Conservation (phyloP, 2,113 vertebrate genomes). For the Cranoglanis bouderius region DNA sequence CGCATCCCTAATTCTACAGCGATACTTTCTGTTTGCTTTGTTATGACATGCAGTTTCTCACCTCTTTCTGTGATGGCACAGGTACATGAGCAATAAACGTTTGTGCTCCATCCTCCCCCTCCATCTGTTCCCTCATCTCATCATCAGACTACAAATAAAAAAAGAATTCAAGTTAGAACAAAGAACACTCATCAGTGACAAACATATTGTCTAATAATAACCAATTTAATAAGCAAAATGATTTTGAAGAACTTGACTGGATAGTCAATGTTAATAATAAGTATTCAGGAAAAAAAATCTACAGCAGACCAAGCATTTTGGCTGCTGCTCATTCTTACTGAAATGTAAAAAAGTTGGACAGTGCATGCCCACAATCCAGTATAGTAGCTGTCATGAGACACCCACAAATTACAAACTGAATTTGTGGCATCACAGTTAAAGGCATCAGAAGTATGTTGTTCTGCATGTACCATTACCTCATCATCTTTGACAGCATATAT, state of each 20-base stretch:
- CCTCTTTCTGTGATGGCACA: slow-evolving; percentile 94
- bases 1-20: background rate
- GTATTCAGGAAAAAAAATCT: no score
- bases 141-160: slow-evolving; percentile 77
- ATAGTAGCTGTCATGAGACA: background rate
- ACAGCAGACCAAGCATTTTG: background rate
- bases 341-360: background rate
- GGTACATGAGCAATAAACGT: slow-evolving; percentile 93
- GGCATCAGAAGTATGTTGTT: background rate
- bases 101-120: slow-evolving; percentile 83
- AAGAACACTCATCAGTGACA: background rate
- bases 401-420: background rate
- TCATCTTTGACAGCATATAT: slow-evolving; percentile 85
- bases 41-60: slow-evolving; percentile 59
- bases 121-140: slow-evolving; percentile 75
- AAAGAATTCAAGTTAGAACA: background rate
- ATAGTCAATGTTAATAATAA: background rate
- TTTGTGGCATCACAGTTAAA: background rate
- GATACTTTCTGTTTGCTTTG: background rate
- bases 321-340: background rate
- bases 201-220: background rate
- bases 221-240: background rate
- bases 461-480: slow-evolving; percentile 72
- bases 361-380: background rate
- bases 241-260: background rate